A percentile compares a stretch with the other conserved stretches of the same genome.
Evolutionary conservation across 37 sponge, comb jelly and placozoan species (phyloP).

Genomic region (Amphimedon queenslandica): DNA sequence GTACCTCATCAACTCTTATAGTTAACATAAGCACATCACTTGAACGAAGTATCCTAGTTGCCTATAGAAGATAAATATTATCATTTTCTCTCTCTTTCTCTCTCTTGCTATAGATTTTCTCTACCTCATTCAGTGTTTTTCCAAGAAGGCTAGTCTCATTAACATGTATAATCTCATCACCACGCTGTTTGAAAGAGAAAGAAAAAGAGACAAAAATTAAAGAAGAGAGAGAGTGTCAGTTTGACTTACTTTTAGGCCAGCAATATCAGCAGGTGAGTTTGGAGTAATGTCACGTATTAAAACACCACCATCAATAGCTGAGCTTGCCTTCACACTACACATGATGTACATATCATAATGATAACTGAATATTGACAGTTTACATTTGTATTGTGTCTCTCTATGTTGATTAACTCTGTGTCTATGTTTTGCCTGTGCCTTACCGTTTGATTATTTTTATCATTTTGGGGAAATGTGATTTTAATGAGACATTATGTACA

Average conservation of each 20-base stretch:
- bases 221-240: not conserved
- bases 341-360: no score
- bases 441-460: no score
- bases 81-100: not conserved
- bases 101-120: no score
- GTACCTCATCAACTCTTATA: constrained; percentile 40
- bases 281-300: constrained; percentile 48
- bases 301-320: constrained; percentile 25
- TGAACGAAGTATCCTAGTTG: constrained; percentile 53
- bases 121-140: constrained; percentile 60
- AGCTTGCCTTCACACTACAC: constrained; percentile 6
- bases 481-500: no score
- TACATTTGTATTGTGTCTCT: no score
- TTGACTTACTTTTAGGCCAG: constrained; percentile 49
- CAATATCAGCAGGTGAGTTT: constrained; percentile 59
- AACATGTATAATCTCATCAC: constrained; percentile 73
- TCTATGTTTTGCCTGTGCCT: no score
- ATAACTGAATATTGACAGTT: no score
- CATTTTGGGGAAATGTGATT: no score
- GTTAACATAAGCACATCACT: constrained; percentile 61
- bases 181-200: constrained; percentile 22
- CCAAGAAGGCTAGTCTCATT: constrained; percentile 48
- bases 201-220: not conserved
- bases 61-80: constrained; percentile 6
- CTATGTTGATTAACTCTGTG: no score